Evolutionary conservation across 2,113 vertebrate species (phyloP), one percentile per base, ranked within the genome.

Genomic region (Sorex fumeus): DNA sequence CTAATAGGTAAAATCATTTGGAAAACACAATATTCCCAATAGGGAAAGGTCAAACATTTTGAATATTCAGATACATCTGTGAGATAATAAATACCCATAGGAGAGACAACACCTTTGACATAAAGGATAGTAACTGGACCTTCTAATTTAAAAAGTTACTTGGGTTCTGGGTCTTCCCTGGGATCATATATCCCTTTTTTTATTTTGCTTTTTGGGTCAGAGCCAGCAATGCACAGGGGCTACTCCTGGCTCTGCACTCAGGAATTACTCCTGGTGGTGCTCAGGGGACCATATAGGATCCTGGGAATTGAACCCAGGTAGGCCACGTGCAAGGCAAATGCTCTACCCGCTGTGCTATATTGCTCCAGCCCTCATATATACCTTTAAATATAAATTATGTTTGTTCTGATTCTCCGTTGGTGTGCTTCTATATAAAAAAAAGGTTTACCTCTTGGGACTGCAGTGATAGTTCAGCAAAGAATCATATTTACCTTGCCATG

Each of bases 1-100:
- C 80, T 97, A 83, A 94, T 94, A 94, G 91, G 80, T 40, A 62
- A 84, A 91, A 30, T 34, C 19, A 70, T n/a, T 90, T 87, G 80
- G 91, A 18, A 95, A 94, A 93, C 72, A 43, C 4, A 82, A 77
- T 57, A 34, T n/a, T 72, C 82, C 69, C 10, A 1, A 45, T 21
- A 36, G 27, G n/a, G 45, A 47, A 87, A 69, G 40, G 6, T 8
- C 34, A 53, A 27, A 10, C 40, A 27, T 75, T 32, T 0, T 15
- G 50, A 70, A 80, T n/a, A 16, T 28, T 21, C 4, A 76, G 25
- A 78, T 23, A 72, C 2, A 30, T 1, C 12, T 0, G 0, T 0
- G 23, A 79, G 9, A 40, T 53, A 32, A 57, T 28, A 77, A 60
- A 72, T 4, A 40, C 23, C 6, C 32, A 67, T 4, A 18, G 74